Evolutionary conservation across 2,113 vertebrate genomes (phyloP), one percentile per base, ranked within the genome.

Genomic region (Gopherus evgoodei): DNA sequence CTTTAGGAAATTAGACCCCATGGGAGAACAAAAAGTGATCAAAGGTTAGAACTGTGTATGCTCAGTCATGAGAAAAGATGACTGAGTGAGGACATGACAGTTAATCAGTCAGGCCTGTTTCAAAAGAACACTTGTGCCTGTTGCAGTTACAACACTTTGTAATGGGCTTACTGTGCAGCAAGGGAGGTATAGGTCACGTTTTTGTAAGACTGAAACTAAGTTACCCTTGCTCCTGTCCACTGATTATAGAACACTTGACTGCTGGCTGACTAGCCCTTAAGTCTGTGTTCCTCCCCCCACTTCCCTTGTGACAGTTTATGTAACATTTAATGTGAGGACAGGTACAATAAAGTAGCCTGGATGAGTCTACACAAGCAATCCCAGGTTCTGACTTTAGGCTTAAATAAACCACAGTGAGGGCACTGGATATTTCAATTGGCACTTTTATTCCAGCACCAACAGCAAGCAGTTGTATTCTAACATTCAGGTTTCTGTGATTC

Each of bases 371-470:
- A 6, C 2, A 6, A 76, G 24, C 13, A 4, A 87, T 31, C 75
- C 91, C 62, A 2, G 6, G 2, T 65, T 89, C 89, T 93, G 6
- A 44, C 11, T 90, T 62, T 0, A 69, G 11, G 0, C 89, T 86
- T 4, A 56, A 59, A 56, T 52, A 35, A 52, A 52, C 29, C 5
- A 19, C 87, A 29, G 57, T 53, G 35, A 29, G 42, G 52, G 47
- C 52, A 69, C 5, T 0, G 29, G 62, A 8, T 86, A 86, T 84
- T 10, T 50, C 27, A 49, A 3, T 1, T 0, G 90, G 90, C 95
- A 75, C 93, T 85, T 89, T 92, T 87, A 93, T 94, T 97, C 47
- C n/a, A 97, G 83, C 83, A 59, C 92, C 92, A 84, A 88, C 29
- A 0, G 49, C 96, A 95, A 96, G 93, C 90, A 8, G n/a, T 38